phyloP scores from a whole-genome alignment of 2,888 invertebrate genomes.

The Stenichneumon culpator region DNA sequence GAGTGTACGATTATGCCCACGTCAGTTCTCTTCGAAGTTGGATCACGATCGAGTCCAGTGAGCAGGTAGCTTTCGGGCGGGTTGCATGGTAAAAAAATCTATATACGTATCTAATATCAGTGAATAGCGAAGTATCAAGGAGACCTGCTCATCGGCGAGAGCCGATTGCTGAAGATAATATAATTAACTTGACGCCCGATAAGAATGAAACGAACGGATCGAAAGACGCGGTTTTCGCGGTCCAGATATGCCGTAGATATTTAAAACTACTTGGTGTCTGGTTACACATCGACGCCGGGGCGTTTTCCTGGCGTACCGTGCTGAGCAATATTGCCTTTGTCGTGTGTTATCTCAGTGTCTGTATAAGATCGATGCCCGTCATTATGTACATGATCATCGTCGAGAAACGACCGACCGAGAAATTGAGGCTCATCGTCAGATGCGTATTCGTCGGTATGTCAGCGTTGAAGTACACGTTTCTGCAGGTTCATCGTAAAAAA shows the following conservation, averaged over 20 bases:
- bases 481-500: slow-evolving; percentile 12
- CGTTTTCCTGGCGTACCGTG: slow-evolving; percentile 4
- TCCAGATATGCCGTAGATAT: slow-evolving; percentile 64
- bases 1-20: neutral
- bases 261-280: slow-evolving; percentile 60
- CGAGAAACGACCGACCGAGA: neutral
- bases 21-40: neutral
- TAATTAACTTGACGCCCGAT: neutral
- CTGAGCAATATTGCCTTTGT: slow-evolving; percentile 35
- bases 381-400: slow-evolving; percentile 23
- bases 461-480: slow-evolving; percentile 67
- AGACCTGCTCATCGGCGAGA: neutral
- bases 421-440: slow-evolving; percentile 73
- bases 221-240: slow-evolving; percentile 53
- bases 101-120: neutral
- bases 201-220: neutral
- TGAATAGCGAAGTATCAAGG: neutral
- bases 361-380: slow-evolving; percentile 33
- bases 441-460: slow-evolving; percentile 73
- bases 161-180: neutral
- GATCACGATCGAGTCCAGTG: neutral
- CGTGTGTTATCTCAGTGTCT: slow-evolving; percentile 57
- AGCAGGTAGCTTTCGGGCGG: neutral
- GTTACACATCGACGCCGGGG: slow-evolving; percentile 38
- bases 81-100: neutral